Percentiles rank a stretch among this genome's conserved stretches.
Evolutionary conservation across 1,140 invertebrate species (phyloP).

Genomic region (Zaprionus ghesquierei): DNA sequence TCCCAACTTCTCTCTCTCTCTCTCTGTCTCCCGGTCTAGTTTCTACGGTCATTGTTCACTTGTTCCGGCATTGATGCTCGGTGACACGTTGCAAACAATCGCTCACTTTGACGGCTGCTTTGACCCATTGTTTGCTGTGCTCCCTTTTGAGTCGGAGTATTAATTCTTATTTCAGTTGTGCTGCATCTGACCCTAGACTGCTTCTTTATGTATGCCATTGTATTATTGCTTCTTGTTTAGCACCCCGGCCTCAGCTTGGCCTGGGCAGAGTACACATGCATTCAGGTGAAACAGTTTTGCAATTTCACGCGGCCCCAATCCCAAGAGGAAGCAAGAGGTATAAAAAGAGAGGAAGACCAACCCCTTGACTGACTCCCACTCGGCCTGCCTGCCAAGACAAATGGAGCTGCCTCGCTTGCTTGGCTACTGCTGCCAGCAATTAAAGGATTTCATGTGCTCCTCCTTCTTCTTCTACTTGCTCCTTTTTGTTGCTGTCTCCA

Average conservation of each 20-base stretch:
- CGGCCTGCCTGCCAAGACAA: constrained; percentile 47
- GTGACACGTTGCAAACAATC: constrained; percentile 68
- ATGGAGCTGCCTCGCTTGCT: constrained; percentile 57
- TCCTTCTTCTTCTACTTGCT: constrained; percentile 7
- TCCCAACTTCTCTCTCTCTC: background rate
- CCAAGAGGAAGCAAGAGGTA: too few relatives aligned
- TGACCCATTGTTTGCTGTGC: constrained; percentile 46
- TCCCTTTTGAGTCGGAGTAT: constrained; percentile 8
- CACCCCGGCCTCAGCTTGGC: background rate
- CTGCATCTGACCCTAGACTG: background rate
- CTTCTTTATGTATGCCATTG: constrained; percentile 28
- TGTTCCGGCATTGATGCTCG: constrained; percentile 61
- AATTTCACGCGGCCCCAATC: constrained; percentile 78
- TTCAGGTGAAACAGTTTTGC: constrained; percentile 77
- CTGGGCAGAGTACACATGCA: constrained; percentile 35
- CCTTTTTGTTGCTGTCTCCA: constrained; percentile 55
- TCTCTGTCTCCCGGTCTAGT: background rate
- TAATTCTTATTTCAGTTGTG: background rate
- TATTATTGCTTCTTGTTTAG: constrained; percentile 41
- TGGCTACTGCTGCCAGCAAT: constrained; percentile 66
- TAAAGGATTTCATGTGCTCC: constrained; percentile 68
- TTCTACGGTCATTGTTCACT: constrained; percentile 44
- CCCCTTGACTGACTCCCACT: background rate
- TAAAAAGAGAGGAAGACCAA: background rate
- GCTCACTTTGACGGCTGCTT: constrained; percentile 68